Conservation (phyloP, 1,140 invertebrate genomes). For the Lordiphosa stackelbergi region DNA sequence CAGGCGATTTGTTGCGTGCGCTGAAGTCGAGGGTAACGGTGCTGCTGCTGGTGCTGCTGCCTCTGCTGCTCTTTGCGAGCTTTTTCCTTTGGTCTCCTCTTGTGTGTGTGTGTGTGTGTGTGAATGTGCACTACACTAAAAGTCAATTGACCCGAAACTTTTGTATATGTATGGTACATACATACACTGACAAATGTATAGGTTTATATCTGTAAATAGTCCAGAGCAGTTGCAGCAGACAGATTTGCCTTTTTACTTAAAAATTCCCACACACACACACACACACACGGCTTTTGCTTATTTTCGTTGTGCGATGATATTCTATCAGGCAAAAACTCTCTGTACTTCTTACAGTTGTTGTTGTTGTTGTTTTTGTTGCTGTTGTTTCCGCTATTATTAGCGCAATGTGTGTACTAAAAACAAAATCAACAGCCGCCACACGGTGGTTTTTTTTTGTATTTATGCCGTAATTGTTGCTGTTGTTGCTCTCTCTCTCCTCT, state of each 20-base stretch:
- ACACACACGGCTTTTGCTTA: conserved; percentile 25
- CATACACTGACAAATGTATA: conserved; percentile 18
- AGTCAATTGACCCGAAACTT: conserved; percentile 71
- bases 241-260: conserved; percentile 19
- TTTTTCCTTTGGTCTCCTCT: conserved; percentile 48
- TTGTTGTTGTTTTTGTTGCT: conserved; percentile 14
- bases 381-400: conserved; percentile 64
- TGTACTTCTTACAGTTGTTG: conserved; percentile 60
- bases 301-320: conserved; percentile 28
- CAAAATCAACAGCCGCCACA: conserved; percentile 22
- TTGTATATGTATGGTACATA: conserved; percentile 19
- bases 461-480: conserved; percentile 29
- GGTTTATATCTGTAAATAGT: conserved; percentile 11
- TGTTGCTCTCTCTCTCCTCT: conserved; percentile 12
- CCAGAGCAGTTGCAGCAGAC: conserved; percentile 8
- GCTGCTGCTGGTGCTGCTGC: conserved; percentile 17
- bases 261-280: conserved; percentile 12
- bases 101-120: conserved; percentile 23
- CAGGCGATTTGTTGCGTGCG: conserved; percentile 68
- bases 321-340: conserved; percentile 38
- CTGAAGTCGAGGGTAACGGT: conserved; percentile 14
- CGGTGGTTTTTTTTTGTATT: conserved; percentile 24
- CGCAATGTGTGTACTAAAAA: conserved; percentile 55
- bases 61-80: conserved; percentile 54
- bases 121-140: conserved; percentile 61